A percentile compares a stretch with the other conserved stretches of the same genome.
Conservation (phyloP, 53 echinoderm and acorn worm genomes). For the Paracentrotus lividus region DNA sequence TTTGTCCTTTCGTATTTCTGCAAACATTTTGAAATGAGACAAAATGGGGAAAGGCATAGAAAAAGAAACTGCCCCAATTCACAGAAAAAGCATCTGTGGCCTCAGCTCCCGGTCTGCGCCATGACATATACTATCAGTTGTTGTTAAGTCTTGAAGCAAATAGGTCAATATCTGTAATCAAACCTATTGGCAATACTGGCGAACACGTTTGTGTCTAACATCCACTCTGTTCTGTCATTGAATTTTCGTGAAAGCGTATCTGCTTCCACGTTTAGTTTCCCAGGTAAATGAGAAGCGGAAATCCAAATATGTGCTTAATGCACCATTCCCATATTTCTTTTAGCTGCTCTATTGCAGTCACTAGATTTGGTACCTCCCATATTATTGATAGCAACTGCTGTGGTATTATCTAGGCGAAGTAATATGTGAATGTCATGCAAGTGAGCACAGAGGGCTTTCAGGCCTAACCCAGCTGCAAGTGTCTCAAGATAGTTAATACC, state of each 20-base stretch:
- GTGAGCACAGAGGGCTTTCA: not conserved
- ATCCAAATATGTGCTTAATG: not conserved
- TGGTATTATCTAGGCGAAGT: not conserved
- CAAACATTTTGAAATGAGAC: not conserved
- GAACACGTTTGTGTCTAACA: not conserved
- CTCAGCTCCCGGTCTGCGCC: not conserved
- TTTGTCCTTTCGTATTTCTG: not conserved
- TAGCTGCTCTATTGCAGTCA: not conserved
- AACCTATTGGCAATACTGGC: not conserved
- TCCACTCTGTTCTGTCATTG: conserved; percentile 25
- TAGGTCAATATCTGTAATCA: not conserved
- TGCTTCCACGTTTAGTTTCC: not conserved
- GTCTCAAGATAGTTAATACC: not conserved
- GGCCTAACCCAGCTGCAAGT: not conserved
- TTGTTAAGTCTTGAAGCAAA: not conserved
- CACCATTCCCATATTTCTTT: not conserved
- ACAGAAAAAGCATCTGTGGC: not conserved
- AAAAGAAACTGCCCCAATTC: not conserved
- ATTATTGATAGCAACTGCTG: not conserved
- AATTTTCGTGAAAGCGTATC: not conserved
- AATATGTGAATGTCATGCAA: not conserved
- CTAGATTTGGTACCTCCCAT: not conserved
- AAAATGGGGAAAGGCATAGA: not conserved
- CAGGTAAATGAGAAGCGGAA: not conserved
- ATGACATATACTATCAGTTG: not conserved